phyloP scores from a whole-genome alignment of 2,888 invertebrate genomes.

The Hypena proboscidalis region DNA sequence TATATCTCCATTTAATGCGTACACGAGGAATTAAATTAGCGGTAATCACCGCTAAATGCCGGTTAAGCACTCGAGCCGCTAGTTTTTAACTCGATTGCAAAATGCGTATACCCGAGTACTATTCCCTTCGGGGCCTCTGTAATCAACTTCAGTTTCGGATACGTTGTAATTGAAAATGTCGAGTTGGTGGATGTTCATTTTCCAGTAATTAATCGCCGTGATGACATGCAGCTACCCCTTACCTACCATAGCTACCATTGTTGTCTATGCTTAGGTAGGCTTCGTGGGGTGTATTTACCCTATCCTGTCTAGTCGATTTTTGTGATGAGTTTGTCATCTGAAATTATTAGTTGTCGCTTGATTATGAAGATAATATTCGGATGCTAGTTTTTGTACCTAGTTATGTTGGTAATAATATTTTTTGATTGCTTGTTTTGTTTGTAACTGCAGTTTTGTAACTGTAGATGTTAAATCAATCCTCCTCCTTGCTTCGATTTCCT shows the following conservation, averaged over 20 bases:
- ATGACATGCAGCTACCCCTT: slow-evolving; percentile 66
- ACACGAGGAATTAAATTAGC: slow-evolving; percentile 2
- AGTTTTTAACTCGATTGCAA: slow-evolving; percentile 66
- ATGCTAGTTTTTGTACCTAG: too few relatives aligned
- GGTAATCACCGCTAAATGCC: slow-evolving; percentile 20
- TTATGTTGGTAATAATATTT: too few relatives aligned
- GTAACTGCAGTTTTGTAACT: too few relatives aligned
- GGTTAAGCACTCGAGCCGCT: slow-evolving; percentile 48
- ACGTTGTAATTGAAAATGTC: slow-evolving; percentile 80
- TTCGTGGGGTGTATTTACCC: background rate
- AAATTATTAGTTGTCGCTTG: too few relatives aligned
- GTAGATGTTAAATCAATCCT: too few relatives aligned
- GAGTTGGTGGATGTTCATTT: slow-evolving; percentile 80
- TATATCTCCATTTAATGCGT: too few relatives aligned
- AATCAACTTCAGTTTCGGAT: slow-evolving; percentile 69
- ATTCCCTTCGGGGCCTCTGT: slow-evolving; percentile 67
- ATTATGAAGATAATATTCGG: background rate
- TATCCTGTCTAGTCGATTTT: background rate
- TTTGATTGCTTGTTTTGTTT: too few relatives aligned
- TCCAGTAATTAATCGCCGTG: slow-evolving; percentile 83
- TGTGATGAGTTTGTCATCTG: too few relatives aligned
- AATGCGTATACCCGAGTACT: slow-evolving; percentile 53
- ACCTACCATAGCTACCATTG: slow-evolving; percentile 53
- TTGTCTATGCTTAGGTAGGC: slow-evolving; percentile 30
- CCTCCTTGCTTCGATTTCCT: too few relatives aligned